A percentile compares a stretch with the other conserved stretches of the same genome.
Conservation (phyloP, 2,888 invertebrate species). For the Rhagium mordax region DNA sequence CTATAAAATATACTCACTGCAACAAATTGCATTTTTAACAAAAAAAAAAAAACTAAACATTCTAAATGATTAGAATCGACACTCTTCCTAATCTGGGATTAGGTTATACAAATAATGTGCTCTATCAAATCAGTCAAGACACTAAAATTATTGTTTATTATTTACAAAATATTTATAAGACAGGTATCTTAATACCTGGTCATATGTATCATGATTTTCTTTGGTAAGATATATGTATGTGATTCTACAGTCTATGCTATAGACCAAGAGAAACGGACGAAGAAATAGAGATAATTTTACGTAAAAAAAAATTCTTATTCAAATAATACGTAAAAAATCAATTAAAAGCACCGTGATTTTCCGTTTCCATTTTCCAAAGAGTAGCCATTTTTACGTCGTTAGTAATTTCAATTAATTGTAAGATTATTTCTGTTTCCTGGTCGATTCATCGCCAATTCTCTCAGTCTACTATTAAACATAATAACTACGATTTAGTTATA, state of each 20-base stretch:
- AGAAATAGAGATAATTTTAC: neutral
- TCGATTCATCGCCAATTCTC: neutral
- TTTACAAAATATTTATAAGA: conserved; percentile 11
- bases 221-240: conserved; percentile 28
- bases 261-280: neutral
- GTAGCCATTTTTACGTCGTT: too few species aligned
- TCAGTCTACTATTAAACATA: neutral
- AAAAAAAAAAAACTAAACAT: conserved; percentile 34
- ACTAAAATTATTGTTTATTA: conserved; percentile 1
- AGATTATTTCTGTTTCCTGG: neutral
- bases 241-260: neutral
- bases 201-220: conserved; percentile 14
- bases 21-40: conserved; percentile 39
- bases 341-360: too few species aligned
- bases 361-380: too few species aligned
- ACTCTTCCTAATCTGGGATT: conserved; percentile 48
- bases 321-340: too few species aligned
- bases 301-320: too few species aligned
- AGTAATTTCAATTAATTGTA: neutral
- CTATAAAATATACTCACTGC: conserved; percentile 36
- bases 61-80: conserved; percentile 56
- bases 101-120: conserved; percentile 36
- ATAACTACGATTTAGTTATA: neutral
- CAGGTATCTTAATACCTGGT: conserved; percentile 22
- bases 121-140: conserved; percentile 50